Evolutionary conservation across 2,888 invertebrate genomes (phyloP).

Genomic region (Villa cingulata): DNA sequence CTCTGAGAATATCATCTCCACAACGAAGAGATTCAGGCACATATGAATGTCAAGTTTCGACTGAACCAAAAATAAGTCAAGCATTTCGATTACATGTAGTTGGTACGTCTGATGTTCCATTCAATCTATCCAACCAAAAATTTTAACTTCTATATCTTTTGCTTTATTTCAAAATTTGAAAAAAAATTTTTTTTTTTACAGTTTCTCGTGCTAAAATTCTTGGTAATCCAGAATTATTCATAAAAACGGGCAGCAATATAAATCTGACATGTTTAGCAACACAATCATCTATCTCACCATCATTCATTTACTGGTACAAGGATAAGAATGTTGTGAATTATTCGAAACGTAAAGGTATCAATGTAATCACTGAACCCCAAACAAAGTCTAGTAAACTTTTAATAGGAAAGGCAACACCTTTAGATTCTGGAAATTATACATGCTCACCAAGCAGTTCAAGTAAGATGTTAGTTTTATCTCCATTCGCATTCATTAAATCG

Average conservation of each 20-base stretch:
- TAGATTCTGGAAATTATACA: conserved; percentile 75
- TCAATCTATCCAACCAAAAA: too few relatives aligned
- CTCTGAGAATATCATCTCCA: conserved; percentile 47
- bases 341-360: conserved; percentile 66
- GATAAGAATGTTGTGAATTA: conserved; percentile 68
- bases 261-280: conserved; percentile 72
- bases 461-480: conserved; percentile 18
- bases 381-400: conserved; percentile 66
- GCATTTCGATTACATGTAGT: conserved; percentile 51
- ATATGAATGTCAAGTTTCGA: conserved; percentile 58
- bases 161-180: background rate
- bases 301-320: conserved; percentile 69
- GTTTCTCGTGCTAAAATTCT: conserved; percentile 75
- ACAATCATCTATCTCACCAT: conserved; percentile 45
- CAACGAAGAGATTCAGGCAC: conserved; percentile 48
- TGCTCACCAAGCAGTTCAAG: conserved; percentile 65
- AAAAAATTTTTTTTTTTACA: conserved; percentile 36
- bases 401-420: conserved; percentile 63
- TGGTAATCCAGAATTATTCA: conserved; percentile 67
- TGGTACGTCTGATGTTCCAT: too few relatives aligned
- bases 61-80: conserved; percentile 56
- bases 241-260: conserved; percentile 75
- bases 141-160: background rate
- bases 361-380: conserved; percentile 68
- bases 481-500: too few relatives aligned